Base-by-base conservation (phyloP, 2,888 invertebrate species). In the Stenchaetothrips biformis region DNA sequence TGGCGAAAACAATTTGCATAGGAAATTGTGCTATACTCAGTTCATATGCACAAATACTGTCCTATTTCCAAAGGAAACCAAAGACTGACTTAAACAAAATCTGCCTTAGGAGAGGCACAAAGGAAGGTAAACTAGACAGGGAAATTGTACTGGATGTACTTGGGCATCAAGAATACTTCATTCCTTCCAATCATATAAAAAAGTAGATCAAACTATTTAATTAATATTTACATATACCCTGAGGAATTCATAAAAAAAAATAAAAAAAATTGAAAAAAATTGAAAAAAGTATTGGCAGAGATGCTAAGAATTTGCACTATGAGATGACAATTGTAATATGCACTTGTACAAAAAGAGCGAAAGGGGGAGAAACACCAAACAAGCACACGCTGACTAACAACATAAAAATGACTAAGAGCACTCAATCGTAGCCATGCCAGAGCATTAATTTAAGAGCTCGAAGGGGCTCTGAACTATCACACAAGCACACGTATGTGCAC, bases 201-300 rank as follows among this genome's bases (percentile, higher is more conserved):
- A 80, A 81, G 80, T 83, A 83, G 82, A 83, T 82, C 82, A 81
- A 82, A 82, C 79, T 82, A 81, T 80, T 82, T 48, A 80, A 80
- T 67, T 79, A 59, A 81, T 83, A 83, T 83, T 83, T 84, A 84
- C 83, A 84, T 82, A 82, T 84, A 83, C 83, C 83, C 83, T 83
- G 83, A 83, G 83, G 83, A 83, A 82, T 74, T 74, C n/a, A 74
- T 74, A 25, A 25, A 25, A 82, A 81, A 82, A 81, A 82, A 81
- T 81, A 82, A 82, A 82, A 81, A 81, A 81, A 81, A 80, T 81
- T 48, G 67, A 80, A 37, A 82, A 81, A 81, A 81, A 81, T 81
- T 81, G 53, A 77, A 80, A 37, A 79, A 82, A 83, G 81, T 80
- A 82, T 83, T 82, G 83, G 82, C 83, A 82, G 82, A 82, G 83